Percentiles rank a stretch among this genome's conserved stretches.
These are phyloP conservation scores for Eupeodes luniger DNA, from an alignment of 2,888 invertebrate genomes.

Conservation along the genomic window DNA sequence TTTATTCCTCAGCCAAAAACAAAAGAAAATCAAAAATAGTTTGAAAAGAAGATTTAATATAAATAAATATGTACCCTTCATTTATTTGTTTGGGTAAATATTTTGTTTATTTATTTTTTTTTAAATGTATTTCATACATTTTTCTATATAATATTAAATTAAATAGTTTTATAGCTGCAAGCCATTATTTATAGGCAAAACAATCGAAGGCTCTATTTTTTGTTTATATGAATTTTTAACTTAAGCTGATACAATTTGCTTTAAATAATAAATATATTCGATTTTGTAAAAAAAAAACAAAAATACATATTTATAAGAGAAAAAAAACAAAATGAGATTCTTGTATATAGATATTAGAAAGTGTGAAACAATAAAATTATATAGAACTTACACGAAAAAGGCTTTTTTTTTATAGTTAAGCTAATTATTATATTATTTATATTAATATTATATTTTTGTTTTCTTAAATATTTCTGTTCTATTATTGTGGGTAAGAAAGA, in stretches of 20 bases:
- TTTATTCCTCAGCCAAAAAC: conserved; percentile 45
- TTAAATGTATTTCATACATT: conserved; percentile 71
- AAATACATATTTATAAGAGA: conserved; percentile 16
- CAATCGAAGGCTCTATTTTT: conserved; percentile 21
- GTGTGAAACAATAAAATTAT: conserved; percentile 53
- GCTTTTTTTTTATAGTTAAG: conserved; percentile 65
- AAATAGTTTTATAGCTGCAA: conserved; percentile 57
- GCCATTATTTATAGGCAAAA: conserved; percentile 43
- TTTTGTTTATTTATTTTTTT: not conserved
- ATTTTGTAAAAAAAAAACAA: conserved; percentile 17
- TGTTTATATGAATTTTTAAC: conserved; percentile 23
- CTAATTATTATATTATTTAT: conserved; percentile 57
- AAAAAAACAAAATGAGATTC: conserved; percentile 53
- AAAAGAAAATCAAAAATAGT: not conserved
- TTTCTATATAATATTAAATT: conserved; percentile 25
- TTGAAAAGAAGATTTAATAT: conserved; percentile 37
- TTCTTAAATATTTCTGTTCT: conserved; percentile 57
- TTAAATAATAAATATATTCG: conserved; percentile 28
- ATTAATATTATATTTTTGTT: conserved; percentile 62
- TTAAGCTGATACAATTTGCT: conserved; percentile 19
- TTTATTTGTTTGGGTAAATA: conserved; percentile 44
- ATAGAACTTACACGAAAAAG: conserved; percentile 69
- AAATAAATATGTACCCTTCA: conserved; percentile 44
- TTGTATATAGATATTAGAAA: conserved; percentile 34
- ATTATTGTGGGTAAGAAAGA: conserved; percentile 9